phyloP scores from a whole-genome alignment of 2,888 invertebrate species.

The Pogonocherus hispidulus region DNA sequence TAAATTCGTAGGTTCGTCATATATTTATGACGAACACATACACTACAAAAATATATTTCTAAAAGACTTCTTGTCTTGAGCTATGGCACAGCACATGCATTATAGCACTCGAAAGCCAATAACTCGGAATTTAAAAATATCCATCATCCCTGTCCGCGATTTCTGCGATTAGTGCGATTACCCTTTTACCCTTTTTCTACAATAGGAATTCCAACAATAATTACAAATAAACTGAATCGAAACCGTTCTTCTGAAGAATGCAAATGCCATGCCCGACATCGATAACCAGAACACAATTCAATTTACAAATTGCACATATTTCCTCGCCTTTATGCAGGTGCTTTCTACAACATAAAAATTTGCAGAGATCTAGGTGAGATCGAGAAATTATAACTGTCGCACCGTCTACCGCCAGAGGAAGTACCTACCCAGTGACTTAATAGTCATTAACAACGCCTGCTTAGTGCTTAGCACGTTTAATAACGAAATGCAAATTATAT shows the following conservation, averaged over 20 bases:
- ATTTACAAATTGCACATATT: neutral
- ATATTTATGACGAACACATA: too few species aligned
- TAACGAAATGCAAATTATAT: constrained; percentile 11
- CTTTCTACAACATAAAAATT: neutral
- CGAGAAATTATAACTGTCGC: constrained; percentile 14
- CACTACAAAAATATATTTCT: too few species aligned
- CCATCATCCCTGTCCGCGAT: too few species aligned
- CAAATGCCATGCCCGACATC: neutral
- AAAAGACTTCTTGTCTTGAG: too few species aligned
- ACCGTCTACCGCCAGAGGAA: neutral
- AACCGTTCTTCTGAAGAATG: neutral
- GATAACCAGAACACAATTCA: neutral
- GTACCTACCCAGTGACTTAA: neutral
- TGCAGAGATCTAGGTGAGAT: neutral
- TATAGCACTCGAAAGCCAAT: too few species aligned
- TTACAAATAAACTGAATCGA: neutral
- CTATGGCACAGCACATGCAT: too few species aligned
- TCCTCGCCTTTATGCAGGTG: neutral
- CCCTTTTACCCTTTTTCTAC: too few species aligned
- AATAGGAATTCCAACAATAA: neutral
- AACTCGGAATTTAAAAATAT: too few species aligned
- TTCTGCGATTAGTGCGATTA: too few species aligned
- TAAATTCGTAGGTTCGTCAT: too few species aligned
- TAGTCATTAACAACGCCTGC: neutral
- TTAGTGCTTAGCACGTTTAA: neutral